Evolutionary conservation across 1,140 invertebrate species (phyloP), one percentile per base, ranked within the genome.

Genomic region (Drosophila orena): DNA sequence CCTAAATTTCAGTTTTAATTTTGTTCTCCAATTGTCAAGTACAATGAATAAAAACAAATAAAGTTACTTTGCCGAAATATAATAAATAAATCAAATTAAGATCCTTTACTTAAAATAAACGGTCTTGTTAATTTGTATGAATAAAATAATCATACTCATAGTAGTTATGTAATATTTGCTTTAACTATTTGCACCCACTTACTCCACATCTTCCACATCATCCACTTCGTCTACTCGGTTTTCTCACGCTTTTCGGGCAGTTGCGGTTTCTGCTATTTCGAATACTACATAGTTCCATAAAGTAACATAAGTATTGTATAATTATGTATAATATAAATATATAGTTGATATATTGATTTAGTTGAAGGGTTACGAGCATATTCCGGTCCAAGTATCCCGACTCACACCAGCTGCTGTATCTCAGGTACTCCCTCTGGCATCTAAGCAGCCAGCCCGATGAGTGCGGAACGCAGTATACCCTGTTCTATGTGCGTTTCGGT

Each of bases 201-300:
- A 15, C 17, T 35, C 30, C 14, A 27, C 37, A 15, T 55, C 22
- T 14, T 35, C 22, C 22, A 27, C 46, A 8, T 47, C 11, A 0
- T 17, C 42, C 17, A 65, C 27, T 14, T 43, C 37, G 7, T 30
- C 47, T 35, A 17, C 42, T 46, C 24, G 44, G 17, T 65, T 20
- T n/a, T 56, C n/a, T 42, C 65, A 10, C 30, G 68, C 56, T 72
- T 38, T 72, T 14, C 46, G 61, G 79, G 79, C 79, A 83, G 80
- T 83, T 70, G 46, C 52, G 22, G 47, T 74, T 69, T 70, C 64
- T 71, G 38, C 42, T 73, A 24, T 64, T 56, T 56, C 20, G 40
- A 72, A 59, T 72, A 72, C 68, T 71, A 70, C 34, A 47, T n/a
- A 47, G 34, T 54, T 68, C 14, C 52, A 70, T 70, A 74, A 73